phyloP scores from a whole-genome alignment of 1,140 invertebrate species.

The Bombus ignitus region DNA sequence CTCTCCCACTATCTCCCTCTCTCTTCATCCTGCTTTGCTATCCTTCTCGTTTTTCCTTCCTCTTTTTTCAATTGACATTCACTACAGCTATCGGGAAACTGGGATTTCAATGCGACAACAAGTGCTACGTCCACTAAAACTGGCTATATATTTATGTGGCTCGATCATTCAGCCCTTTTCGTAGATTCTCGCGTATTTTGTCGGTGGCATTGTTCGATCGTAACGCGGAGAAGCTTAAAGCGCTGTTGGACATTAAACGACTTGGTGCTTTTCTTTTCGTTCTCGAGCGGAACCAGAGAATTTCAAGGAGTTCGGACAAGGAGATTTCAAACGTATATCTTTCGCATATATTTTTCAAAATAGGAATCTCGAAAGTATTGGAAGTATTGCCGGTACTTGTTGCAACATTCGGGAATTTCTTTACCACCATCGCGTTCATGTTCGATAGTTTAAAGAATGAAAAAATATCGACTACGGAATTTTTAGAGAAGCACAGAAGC shows the following conservation, averaged over 20 bases:
- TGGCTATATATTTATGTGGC: background rate
- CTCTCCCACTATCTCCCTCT: background rate
- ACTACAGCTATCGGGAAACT: background rate
- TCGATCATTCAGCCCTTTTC: background rate
- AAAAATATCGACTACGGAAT: no score
- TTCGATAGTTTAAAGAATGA: no score
- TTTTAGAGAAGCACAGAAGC: no score
- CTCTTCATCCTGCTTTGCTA: no score
- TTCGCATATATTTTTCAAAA: no score
- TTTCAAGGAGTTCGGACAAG: no score
- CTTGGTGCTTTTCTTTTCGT: background rate
- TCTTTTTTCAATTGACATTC: slow-evolving; percentile 11
- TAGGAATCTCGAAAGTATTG: no score
- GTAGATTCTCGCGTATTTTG: no score
- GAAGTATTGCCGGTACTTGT: no score
- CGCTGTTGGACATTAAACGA: background rate
- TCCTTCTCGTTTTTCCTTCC: background rate
- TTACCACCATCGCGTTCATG: no score
- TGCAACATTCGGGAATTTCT: no score
- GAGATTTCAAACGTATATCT: no score
- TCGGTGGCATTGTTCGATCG: background rate
- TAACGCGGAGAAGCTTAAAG: background rate
- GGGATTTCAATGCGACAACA: background rate
- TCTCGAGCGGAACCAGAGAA: background rate
- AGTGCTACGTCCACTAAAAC: background rate